Evolutionary conservation across 2,797 vertebrate species (phyloP).

Genomic region (Enteromius paludinosus): DNA sequence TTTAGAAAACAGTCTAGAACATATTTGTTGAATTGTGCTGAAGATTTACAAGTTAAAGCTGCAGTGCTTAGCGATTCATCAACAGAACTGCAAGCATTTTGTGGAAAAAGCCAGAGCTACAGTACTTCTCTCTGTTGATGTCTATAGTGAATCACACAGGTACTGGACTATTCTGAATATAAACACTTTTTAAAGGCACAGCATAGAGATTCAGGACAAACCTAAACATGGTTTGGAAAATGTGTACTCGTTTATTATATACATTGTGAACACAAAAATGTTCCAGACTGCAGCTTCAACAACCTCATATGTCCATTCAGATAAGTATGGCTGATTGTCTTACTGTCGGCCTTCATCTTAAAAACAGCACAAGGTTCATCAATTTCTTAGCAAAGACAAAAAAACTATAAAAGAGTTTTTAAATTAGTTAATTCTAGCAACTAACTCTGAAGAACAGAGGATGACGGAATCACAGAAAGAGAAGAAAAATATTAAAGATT

Average conservation of each 20-base stretch:
- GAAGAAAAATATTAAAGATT: background rate
- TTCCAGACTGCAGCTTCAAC: background rate
- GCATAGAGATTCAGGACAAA: no score
- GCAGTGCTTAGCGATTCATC: no score
- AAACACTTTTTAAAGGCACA: no score
- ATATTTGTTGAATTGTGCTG: background rate
- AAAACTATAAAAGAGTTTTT: background rate
- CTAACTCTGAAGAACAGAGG: conserved; percentile 25
- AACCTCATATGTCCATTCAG: background rate
- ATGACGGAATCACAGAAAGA: conserved; percentile 44
- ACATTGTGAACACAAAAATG: no score
- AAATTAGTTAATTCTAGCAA: conserved; percentile 8
- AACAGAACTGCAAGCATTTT: no score
- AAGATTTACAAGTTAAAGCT: background rate
- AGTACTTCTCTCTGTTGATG: no score
- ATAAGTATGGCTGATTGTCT: background rate
- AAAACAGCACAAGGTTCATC: background rate
- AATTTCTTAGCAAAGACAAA: conserved; percentile 1
- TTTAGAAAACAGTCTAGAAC: background rate
- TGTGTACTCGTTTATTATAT: no score
- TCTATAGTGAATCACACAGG: no score
- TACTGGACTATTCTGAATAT: no score
- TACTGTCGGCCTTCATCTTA: background rate
- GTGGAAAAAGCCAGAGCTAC: no score
- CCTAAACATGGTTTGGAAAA: no score